Percentiles rank a stretch among this genome's conserved stretches.
These are phyloP conservation scores for Bombus picipes DNA, from an alignment of 1,140 invertebrate genomes.

Conservation along the genomic window DNA sequence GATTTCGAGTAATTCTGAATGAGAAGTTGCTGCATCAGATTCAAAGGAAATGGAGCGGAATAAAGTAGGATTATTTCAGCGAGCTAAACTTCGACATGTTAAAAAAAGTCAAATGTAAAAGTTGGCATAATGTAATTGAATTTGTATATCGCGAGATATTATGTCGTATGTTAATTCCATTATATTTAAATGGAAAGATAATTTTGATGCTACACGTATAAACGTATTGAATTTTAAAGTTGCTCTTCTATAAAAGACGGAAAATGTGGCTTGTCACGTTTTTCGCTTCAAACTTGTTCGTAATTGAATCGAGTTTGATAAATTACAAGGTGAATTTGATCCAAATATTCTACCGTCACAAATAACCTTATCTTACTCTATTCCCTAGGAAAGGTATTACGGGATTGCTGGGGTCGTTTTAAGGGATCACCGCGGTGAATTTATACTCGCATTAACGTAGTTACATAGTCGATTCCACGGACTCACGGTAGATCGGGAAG, in stretches of 20 bases:
- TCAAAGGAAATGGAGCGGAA: background rate
- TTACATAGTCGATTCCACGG: background rate
- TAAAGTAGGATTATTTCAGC: background rate
- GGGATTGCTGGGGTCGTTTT: background rate
- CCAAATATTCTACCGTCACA: background rate
- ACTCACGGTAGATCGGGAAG: conserved; percentile 5
- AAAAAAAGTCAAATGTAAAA: background rate
- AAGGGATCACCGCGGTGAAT: background rate
- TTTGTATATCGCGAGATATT: too few relatives aligned
- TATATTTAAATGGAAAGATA: too few relatives aligned
- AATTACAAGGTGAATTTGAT: background rate
- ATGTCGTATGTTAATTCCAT: too few relatives aligned
- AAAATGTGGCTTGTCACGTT: too few relatives aligned
- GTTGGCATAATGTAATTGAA: too few relatives aligned
- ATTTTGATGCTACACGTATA: too few relatives aligned
- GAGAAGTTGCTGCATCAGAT: too few relatives aligned
- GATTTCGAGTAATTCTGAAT: background rate
- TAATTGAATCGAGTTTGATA: background rate
- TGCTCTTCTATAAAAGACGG: too few relatives aligned
- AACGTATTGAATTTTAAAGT: too few relatives aligned
- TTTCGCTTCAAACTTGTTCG: background rate
- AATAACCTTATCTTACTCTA: background rate
- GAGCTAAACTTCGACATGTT: background rate
- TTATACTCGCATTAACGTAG: conserved; percentile 9
- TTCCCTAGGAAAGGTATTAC: background rate